Evolutionary conservation across 2,797 vertebrate genomes (phyloP).

Genomic region (Gadopsis bispinosus): DNA sequence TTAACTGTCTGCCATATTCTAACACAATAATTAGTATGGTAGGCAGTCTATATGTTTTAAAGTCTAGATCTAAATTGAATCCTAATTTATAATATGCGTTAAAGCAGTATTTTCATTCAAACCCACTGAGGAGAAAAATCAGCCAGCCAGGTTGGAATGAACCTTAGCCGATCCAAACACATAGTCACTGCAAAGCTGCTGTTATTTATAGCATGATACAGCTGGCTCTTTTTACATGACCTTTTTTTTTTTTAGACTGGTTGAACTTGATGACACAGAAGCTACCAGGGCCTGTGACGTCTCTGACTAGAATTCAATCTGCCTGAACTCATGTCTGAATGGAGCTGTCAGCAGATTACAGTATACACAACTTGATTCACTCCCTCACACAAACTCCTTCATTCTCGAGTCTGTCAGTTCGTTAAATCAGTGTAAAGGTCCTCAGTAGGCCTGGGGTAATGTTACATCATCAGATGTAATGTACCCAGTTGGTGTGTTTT

Average conservation of each 20-base stretch:
- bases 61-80: neutral
- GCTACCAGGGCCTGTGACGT: constrained; percentile 32
- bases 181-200: constrained; percentile 39
- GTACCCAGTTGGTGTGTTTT: constrained; percentile 1
- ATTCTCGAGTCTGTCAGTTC: neutral
- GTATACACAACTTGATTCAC: neutral
- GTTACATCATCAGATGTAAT: constrained; percentile 31
- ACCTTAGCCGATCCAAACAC: constrained; percentile 38
- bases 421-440: neutral
- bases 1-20: neutral
- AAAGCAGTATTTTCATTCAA: constrained; percentile 13
- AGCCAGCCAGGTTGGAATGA: constrained; percentile 40
- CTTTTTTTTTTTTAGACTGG: constrained; percentile 26
- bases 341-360: constrained; percentile 7
- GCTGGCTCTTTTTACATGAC: constrained; percentile 44
- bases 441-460: neutral
- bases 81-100: neutral
- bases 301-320: constrained; percentile 42
- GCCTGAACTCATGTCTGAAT: constrained; percentile 5
- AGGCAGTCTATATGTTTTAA: neutral
- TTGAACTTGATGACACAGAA: constrained; percentile 62
- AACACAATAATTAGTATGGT: constrained; percentile 1
- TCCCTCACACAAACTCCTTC: neutral
- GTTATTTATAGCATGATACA: constrained; percentile 68
- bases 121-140: neutral